These are phyloP conservation scores for Sminthurinus aureus DNA, from an alignment of 2,888 invertebrate species.

Conservation along the genomic window DNA sequence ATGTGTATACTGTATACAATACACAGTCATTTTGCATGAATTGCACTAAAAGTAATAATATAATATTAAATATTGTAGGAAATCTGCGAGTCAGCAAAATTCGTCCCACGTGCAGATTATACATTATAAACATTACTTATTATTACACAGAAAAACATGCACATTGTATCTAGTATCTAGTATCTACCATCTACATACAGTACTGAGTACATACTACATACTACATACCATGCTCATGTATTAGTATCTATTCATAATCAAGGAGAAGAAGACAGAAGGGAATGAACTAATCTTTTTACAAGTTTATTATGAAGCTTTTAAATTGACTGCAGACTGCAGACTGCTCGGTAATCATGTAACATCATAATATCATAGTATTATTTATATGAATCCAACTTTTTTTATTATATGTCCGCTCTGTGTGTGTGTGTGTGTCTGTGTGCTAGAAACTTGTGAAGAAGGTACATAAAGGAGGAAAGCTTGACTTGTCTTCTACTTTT, in stretches of 20 bases:
- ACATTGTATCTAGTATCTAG: too few species aligned
- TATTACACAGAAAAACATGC: too few species aligned
- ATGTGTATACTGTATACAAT: too few species aligned
- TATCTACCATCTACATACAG: not conserved
- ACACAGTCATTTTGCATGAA: too few species aligned
- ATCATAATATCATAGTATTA: not conserved
- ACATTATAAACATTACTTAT: too few species aligned
- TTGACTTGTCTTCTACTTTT: not conserved
- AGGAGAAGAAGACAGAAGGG: not conserved
- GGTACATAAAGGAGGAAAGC: not conserved
- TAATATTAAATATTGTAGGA: too few species aligned
- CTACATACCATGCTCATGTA: too few species aligned
- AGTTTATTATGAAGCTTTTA: constrained; percentile 10
- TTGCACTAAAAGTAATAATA: too few species aligned
- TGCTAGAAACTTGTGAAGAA: not conserved
- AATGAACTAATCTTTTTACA: not conserved
- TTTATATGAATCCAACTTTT: too few species aligned
- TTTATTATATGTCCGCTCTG: not conserved
- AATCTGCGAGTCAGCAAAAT: too few species aligned
- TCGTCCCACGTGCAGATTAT: too few species aligned
- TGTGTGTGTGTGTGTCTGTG: not conserved
- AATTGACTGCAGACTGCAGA: not conserved
- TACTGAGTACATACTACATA: too few species aligned
- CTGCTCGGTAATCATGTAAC: not conserved
- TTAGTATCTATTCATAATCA: not conserved